These are phyloP conservation scores for Siniperca scherzeri DNA, from an alignment of 2,797 vertebrate species.

Conservation along the genomic window DNA sequence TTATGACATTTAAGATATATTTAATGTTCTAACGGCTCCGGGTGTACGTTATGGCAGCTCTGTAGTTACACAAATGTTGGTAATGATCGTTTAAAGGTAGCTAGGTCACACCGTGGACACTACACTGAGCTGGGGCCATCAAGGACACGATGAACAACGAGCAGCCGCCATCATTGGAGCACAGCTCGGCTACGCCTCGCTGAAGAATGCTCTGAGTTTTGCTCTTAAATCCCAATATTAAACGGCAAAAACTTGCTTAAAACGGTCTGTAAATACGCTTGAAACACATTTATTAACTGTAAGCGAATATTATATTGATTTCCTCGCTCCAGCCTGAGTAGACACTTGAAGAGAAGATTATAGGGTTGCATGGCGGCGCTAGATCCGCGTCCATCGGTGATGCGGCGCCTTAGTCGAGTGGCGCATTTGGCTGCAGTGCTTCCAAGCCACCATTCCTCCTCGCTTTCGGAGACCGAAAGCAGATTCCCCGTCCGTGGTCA, in stretches of 20 bases:
- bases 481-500: constrained; percentile 88
- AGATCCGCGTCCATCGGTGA: constrained; percentile 82
- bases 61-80: not conserved
- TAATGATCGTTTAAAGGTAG: not conserved
- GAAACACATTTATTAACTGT: constrained; percentile 39
- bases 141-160: constrained; percentile 80
- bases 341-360: constrained; percentile 44
- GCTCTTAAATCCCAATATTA: not conserved
- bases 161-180: constrained; percentile 86
- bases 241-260: constrained; percentile 14
- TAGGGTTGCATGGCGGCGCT: constrained; percentile 81
- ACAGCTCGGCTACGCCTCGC: constrained; percentile 83
- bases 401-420: constrained; percentile 83
- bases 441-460: constrained; percentile 86
- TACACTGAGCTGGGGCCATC: constrained; percentile 66
- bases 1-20: not conserved
- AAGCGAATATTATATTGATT: not conserved
- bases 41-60: accelerated
- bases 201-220: constrained; percentile 77
- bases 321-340: not conserved
- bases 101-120: constrained; percentile 44
- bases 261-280: not conserved
- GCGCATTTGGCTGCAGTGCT: constrained; percentile 86
- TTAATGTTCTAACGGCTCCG: accelerated
- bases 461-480: constrained; percentile 85